These are phyloP conservation scores for Coracias cyanogaster DNA, from an alignment of 2,797 vertebrate species.

Conservation along the genomic window DNA sequence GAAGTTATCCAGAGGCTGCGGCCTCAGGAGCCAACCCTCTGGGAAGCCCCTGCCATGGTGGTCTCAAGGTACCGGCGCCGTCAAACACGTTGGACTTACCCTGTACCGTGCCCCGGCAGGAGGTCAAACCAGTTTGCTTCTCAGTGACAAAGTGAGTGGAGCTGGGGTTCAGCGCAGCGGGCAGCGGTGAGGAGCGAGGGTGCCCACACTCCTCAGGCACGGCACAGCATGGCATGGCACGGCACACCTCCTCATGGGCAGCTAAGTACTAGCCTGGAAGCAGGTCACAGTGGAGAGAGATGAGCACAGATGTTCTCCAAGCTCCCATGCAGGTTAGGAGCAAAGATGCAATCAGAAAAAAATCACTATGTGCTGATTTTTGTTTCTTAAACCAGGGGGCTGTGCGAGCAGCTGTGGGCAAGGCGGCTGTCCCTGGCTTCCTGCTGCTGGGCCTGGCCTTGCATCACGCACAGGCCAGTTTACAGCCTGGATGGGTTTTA, in stretches of 20 bases:
- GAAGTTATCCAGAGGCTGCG: slow-evolving; percentile 69
- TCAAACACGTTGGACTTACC: neutral
- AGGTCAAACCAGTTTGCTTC: neutral
- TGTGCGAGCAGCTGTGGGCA: neutral
- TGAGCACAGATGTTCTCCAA: neutral
- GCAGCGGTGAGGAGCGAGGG: neutral
- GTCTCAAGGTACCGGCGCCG: neutral
- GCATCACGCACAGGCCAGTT: too few species aligned
- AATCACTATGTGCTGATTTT: neutral
- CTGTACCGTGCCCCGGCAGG: rapidly evolving
- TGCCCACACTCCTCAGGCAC: rapidly evolving
- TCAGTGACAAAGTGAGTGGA: neutral
- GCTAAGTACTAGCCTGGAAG: neutral
- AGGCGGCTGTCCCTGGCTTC: neutral
- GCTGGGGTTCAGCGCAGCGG: neutral
- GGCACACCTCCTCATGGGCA: neutral
- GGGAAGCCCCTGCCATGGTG: neutral
- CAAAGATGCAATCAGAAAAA: neutral
- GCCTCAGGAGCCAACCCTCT: neutral
- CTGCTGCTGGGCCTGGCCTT: neutral
- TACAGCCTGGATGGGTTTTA: too few species aligned
- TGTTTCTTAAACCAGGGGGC: rapidly evolving
- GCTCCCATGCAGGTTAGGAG: neutral
- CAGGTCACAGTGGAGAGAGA: neutral
- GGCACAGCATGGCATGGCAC: neutral